Conservation (phyloP, 2,113 vertebrate genomes). For the Leptobrachium ailaonicum region DNA sequence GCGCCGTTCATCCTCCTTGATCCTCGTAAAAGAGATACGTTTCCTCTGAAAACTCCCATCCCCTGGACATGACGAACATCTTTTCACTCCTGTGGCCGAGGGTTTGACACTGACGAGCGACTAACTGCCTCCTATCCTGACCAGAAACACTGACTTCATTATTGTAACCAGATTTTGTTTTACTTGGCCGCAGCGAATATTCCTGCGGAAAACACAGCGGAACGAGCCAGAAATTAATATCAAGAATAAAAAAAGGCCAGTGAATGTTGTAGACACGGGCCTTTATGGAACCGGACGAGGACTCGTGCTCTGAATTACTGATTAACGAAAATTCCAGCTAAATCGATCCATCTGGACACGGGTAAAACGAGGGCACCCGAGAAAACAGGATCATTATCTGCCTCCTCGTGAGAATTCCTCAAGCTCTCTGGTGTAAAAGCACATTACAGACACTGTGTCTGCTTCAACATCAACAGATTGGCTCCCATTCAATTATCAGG, state of each 20-base stretch:
- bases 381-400: neutral
- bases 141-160: neutral
- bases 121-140: neutral
- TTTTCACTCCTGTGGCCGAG: neutral
- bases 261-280: neutral
- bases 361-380: conserved; percentile 17
- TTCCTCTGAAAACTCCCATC: neutral
- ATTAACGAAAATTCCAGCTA: neutral
- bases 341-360: neutral
- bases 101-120: neutral
- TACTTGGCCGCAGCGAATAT: neutral
- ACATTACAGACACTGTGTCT: neutral
- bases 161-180: neutral
- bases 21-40: neutral
- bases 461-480: neutral
- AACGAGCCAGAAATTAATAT: neutral
- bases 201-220: neutral
- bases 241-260: neutral
- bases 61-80: neutral
- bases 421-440: neutral
- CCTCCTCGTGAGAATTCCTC: neutral
- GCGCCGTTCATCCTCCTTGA: neutral
- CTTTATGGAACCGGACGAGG: neutral
- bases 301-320: neutral
- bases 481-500: neutral